Percentiles rank a stretch among this genome's conserved stretches.
These are phyloP conservation scores for Drosophila gaucha DNA, from an alignment of 2,888 invertebrate species.

Conservation along the genomic window DNA sequence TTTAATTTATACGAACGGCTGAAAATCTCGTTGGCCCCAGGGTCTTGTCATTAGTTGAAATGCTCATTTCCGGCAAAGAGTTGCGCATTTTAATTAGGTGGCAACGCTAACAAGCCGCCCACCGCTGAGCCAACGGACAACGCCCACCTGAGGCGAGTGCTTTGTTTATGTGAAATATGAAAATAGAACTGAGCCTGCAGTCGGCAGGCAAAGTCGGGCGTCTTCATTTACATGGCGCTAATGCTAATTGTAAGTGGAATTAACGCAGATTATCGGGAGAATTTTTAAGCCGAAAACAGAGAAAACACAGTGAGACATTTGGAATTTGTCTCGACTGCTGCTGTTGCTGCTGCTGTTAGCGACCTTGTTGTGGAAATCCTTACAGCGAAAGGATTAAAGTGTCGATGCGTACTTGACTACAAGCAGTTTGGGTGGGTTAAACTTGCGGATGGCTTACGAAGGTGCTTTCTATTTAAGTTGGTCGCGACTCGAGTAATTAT, in stretches of 20 bases:
- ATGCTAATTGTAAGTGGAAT: slow-evolving; percentile 79
- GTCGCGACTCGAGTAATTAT: slow-evolving; percentile 24
- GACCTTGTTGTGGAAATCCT: slow-evolving; percentile 55
- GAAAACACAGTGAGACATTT: slow-evolving; percentile 32
- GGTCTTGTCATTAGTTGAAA: slow-evolving; percentile 73
- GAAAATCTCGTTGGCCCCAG: slow-evolving; percentile 41
- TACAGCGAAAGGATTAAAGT: slow-evolving; percentile 35
- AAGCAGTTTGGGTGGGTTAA: no score
- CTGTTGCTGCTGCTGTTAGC: slow-evolving; percentile 43
- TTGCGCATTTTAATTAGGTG: slow-evolving; percentile 76
- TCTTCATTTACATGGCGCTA: slow-evolving; percentile 68
- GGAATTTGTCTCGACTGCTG: slow-evolving; percentile 49
- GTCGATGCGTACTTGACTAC: slow-evolving; percentile 15
- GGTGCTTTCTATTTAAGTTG: slow-evolving; percentile 15
- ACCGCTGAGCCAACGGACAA: slow-evolving; percentile 9
- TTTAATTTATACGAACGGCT: slow-evolving; percentile 52
- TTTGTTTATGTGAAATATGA: slow-evolving; percentile 75
- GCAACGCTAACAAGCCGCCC: slow-evolving; percentile 30
- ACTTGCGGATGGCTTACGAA: neutral
- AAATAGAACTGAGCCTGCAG: slow-evolving; percentile 59
- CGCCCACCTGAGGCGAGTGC: slow-evolving; percentile 60
- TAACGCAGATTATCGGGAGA: slow-evolving; percentile 70
- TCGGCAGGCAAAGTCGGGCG: slow-evolving; percentile 29
- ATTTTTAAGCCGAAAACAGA: slow-evolving; percentile 38
- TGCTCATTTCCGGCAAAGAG: slow-evolving; percentile 77